Base-by-base conservation (phyloP, 2,113 vertebrate species). In the Nasalis larvatus region DNA sequence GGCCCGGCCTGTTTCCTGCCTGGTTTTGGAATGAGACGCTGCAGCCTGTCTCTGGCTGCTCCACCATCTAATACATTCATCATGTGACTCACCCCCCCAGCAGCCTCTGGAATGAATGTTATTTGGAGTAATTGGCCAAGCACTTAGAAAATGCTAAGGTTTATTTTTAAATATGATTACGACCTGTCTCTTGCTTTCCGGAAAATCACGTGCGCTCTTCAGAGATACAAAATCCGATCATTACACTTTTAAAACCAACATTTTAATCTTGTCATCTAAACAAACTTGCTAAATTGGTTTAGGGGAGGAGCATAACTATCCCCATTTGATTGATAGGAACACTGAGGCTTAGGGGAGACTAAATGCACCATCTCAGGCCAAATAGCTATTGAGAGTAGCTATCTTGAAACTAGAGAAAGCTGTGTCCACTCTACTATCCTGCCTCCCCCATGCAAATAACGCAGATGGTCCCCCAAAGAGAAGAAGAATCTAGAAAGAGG, bases 151-250 rank as follows among this genome's bases (percentile, higher is more conserved):
- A 98, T 96, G 94, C 91, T 97, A 94, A 82, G 60, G 87, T 91
- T 96, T 98, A 98, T 98, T 98, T 97, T 98, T 95, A 98, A 98
- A 98, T 95, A 52, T 71, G 91, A 97, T 98, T 97, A 95, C 82
- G 82, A 95, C 95, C 95, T 96, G 78, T 93, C 90, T 97, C 91
- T 96, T 91, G 85, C 92, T 89, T 98, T 97, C 88, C 25, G 42
- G 93, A 97, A 96, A 97, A 81, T 97, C 88, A 86, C 21, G 2
- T 76, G 63, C 13, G 5, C 85, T 90, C n/a, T 83, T 92, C 47
- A 27, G 68, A 96, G 76, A 97, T 58, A 96, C 25, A 95, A 93
- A 95, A 95, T 83, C 84, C 16, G 58, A 84, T 52, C 66, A 35
- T 13, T 78, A 54, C 47, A 73, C 66, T 66, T 74, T 87, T 69